phyloP scores from a whole-genome alignment of 2,113 vertebrate genomes.

The Muntiacus muntjak region DNA sequence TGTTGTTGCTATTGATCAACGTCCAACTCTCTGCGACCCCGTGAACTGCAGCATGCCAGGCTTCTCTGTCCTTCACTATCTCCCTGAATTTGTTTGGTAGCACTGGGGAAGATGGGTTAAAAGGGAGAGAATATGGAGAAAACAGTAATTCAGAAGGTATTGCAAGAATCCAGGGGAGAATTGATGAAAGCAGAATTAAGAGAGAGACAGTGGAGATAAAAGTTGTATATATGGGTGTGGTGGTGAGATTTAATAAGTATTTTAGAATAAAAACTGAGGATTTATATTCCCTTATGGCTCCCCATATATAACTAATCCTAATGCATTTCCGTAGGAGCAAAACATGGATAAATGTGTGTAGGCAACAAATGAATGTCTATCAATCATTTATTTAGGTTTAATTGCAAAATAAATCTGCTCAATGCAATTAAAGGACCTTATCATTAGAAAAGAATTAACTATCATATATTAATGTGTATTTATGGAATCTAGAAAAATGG shows the following conservation, averaged over 20 bases:
- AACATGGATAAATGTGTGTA: background rate
- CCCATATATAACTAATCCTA: background rate
- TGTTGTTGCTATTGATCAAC: background rate
- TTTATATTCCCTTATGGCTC: background rate
- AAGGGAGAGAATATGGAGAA: background rate
- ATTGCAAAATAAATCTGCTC: background rate
- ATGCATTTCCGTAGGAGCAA: background rate
- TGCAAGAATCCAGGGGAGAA: background rate
- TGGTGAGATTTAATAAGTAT: background rate
- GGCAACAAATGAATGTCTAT: background rate
- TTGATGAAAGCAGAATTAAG: background rate
- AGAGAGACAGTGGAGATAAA: background rate
- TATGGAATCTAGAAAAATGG: background rate
- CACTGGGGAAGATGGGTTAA: background rate
- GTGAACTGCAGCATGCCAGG: background rate
- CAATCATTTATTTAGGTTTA: background rate
- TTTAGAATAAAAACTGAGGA: background rate
- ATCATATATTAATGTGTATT: background rate
- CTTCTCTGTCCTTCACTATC: background rate
- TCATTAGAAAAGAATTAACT: background rate
- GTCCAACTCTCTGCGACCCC: background rate
- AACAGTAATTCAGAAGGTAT: background rate
- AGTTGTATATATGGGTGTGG: background rate
- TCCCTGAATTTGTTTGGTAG: background rate
- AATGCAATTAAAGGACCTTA: background rate